Conservation (phyloP, 92 coral and sea anemone genomes). For the Ricordea florida region DNA sequence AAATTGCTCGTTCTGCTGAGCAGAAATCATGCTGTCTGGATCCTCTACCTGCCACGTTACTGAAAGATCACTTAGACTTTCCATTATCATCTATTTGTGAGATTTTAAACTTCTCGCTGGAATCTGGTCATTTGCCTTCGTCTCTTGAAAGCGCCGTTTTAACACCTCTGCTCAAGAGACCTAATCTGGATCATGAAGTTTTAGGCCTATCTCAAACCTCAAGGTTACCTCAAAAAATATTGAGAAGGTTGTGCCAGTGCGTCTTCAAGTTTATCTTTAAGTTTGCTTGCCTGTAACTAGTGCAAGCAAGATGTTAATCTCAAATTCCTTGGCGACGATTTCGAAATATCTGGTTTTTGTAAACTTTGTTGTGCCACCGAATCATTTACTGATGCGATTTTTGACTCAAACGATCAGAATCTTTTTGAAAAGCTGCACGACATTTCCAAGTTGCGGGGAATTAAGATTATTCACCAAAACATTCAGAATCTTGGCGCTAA, state of each 20-base stretch:
- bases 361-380: too few relatives aligned
- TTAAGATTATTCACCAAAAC: too few relatives aligned
- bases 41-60: conserved; percentile 37
- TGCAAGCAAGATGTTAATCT: too few relatives aligned
- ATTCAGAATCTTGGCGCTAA: too few relatives aligned
- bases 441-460: too few relatives aligned
- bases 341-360: too few relatives aligned
- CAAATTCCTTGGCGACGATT: too few relatives aligned
- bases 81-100: conserved; percentile 37
- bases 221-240: conserved; percentile 4
- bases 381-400: too few relatives aligned
- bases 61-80: conserved; percentile 13
- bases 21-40: conserved; percentile 43
- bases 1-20: not conserved
- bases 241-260: conserved; percentile 30
- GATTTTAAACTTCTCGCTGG: conserved; percentile 40
- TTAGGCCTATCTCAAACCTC: conserved; percentile 36
- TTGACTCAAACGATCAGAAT: too few relatives aligned
- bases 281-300: too few relatives aligned
- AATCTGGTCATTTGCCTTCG: conserved; percentile 17
- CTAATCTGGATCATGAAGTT: conserved; percentile 49
- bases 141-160: conserved; percentile 41
- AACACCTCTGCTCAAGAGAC: conserved; percentile 40
- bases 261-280: conserved; percentile 8
- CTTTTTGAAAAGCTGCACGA: too few relatives aligned